These are phyloP conservation scores for Lithodes maja DNA, from an alignment of 2,888 invertebrate genomes.

Conservation along the genomic window DNA sequence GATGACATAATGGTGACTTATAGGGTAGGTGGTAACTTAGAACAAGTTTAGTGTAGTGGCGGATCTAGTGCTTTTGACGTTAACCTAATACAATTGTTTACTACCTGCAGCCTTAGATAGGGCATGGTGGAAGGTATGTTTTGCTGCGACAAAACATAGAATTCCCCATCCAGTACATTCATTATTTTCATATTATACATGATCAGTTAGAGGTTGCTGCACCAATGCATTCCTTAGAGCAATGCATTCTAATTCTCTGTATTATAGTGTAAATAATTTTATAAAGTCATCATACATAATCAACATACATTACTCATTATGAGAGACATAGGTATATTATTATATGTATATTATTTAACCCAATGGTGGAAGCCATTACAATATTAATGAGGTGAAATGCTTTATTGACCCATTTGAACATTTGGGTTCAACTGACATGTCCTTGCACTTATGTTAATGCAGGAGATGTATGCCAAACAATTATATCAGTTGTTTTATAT, in stretches of 20 bases:
- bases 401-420: background rate
- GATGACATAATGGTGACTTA: no score
- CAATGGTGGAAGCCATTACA: background rate
- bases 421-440: background rate
- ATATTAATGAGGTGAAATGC: background rate
- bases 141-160: background rate
- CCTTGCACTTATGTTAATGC: slow-evolving; percentile 10
- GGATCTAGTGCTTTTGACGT: background rate
- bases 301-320: slow-evolving; percentile 35
- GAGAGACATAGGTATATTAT: slow-evolving; percentile 5
- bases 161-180: background rate
- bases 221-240: background rate
- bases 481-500: slow-evolving; percentile 20
- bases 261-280: slow-evolving; percentile 62
- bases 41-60: background rate
- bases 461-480: slow-evolving; percentile 19
- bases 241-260: slow-evolving; percentile 45
- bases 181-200: background rate
- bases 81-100: no score
- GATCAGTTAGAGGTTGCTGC: background rate
- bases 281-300: slow-evolving; percentile 45
- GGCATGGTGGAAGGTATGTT: background rate
- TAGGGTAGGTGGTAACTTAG: no score
- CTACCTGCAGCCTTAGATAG: no score
- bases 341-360: slow-evolving; percentile 24